Percentiles rank a stretch among this genome's conserved stretches.
Conservation (phyloP, 2,113 vertebrate genomes). For the Heloderma charlesbogerti region DNA sequence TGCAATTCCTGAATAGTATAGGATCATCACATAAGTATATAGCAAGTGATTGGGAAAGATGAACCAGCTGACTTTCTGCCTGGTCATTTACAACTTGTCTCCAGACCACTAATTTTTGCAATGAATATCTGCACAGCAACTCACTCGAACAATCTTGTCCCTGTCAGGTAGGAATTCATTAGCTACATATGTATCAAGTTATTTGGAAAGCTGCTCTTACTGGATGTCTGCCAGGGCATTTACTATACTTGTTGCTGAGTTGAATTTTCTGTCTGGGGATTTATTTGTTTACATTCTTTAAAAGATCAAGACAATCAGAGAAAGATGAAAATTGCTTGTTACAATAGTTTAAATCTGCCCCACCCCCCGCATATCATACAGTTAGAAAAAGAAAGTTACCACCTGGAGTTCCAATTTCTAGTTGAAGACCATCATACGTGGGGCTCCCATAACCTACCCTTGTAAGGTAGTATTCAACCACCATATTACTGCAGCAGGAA, state of each 20-base stretch:
- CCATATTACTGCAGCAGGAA: not conserved
- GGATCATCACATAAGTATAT: not conserved
- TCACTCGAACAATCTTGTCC: not conserved
- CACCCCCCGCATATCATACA: not conserved
- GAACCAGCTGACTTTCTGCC: not conserved
- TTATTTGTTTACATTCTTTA: not conserved
- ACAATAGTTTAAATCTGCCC: not conserved
- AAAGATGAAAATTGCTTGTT: not conserved
- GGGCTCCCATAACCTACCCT: not conserved
- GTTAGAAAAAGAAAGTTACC: not conserved
- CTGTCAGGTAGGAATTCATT: not conserved
- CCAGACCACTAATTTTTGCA: not conserved
- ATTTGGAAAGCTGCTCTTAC: not conserved
- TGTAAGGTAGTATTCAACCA: not conserved
- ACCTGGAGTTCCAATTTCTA: not conserved
- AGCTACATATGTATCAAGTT: not conserved
- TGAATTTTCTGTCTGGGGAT: not conserved
- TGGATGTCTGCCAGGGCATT: not conserved
- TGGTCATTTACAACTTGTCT: not conserved
- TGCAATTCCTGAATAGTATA: not conserved
- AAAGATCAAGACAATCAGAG: not conserved
- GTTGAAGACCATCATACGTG: not conserved
- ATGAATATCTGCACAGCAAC: not conserved
- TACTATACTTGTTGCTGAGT: not conserved
- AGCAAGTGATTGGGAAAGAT: not conserved